Percentiles rank a stretch among this genome's conserved stretches.
These are phyloP conservation scores for Notodonta dromedarius DNA, from an alignment of 2,888 invertebrate species.

Conservation along the genomic window DNA sequence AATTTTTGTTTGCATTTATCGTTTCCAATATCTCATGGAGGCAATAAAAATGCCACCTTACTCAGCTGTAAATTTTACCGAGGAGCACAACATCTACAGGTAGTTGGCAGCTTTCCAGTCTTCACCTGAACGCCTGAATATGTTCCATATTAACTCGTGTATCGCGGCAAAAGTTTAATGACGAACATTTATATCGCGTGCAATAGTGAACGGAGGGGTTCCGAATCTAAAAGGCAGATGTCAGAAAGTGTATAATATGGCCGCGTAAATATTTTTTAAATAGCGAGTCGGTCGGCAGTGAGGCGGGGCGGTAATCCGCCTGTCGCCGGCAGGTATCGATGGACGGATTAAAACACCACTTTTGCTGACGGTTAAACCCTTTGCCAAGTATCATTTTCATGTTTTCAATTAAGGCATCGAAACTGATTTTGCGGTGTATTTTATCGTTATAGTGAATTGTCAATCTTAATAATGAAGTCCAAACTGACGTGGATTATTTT, in stretches of 20 bases:
- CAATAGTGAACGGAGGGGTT: slow-evolving; percentile 1
- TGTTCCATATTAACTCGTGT: slow-evolving; percentile 60
- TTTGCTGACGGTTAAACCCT: slow-evolving; percentile 72
- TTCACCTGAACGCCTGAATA: slow-evolving; percentile 66
- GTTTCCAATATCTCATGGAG: slow-evolving; percentile 50
- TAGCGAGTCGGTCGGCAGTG: slow-evolving; percentile 54
- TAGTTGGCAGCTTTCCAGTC: slow-evolving; percentile 77
- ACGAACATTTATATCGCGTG: slow-evolving; percentile 34
- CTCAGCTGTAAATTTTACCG: slow-evolving; percentile 57
- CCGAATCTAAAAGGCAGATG: slow-evolving; percentile 34
- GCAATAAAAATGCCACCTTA: slow-evolving; percentile 51
- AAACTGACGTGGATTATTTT: no score
- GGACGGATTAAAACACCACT: slow-evolving; percentile 79
- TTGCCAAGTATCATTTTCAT: slow-evolving; percentile 60
- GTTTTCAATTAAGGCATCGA: slow-evolving; percentile 60
- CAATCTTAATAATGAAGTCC: not conserved
- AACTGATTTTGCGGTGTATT: slow-evolving; percentile 30
- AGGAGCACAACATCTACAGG: slow-evolving; percentile 72
- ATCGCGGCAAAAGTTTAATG: slow-evolving; percentile 62
- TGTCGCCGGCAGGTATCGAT: slow-evolving; percentile 77
- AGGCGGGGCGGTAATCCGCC: slow-evolving; percentile 68
- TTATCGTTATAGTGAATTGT: not conserved
- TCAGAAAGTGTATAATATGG: slow-evolving; percentile 40
- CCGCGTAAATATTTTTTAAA: slow-evolving; percentile 49
- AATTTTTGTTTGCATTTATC: slow-evolving; percentile 47